phyloP scores from a whole-genome alignment of 2,888 invertebrate genomes.

The Deilephila elpenor region DNA sequence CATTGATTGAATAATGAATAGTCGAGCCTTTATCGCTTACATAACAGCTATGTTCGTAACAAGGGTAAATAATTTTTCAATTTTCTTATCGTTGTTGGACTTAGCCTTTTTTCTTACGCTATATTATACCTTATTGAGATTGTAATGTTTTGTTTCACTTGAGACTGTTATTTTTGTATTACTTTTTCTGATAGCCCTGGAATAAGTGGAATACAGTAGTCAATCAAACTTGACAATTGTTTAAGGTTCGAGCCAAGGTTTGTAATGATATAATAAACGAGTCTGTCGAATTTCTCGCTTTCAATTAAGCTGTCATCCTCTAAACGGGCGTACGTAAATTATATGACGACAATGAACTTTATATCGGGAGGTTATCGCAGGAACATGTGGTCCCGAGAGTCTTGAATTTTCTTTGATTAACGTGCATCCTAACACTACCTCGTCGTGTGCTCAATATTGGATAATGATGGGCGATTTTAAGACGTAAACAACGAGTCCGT shows the following conservation, averaged over 20 bases:
- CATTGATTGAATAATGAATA: conserved; percentile 7
- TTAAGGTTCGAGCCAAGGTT: neutral
- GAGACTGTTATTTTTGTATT: neutral
- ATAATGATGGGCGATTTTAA: conserved; percentile 5
- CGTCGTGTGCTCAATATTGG: neutral
- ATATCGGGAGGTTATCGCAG: conserved; percentile 59
- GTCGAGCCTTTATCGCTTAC: neutral
- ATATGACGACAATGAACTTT: conserved; percentile 61
- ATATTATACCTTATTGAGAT: neutral
- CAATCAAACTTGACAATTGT: neutral
- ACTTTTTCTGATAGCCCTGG: neutral
- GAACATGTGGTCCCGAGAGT: conserved; percentile 52
- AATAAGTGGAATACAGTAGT: neutral
- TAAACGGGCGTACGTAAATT: conserved; percentile 23
- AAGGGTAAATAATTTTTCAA: neutral
- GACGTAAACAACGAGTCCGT: neutral
- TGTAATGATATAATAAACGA: neutral
- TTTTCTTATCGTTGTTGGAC: neutral
- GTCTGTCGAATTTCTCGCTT: neutral
- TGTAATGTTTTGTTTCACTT: neutral
- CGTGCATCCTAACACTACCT: neutral
- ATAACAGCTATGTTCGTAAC: neutral
- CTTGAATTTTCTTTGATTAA: conserved; percentile 41
- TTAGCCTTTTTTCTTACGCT: neutral
- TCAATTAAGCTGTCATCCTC: neutral